A percentile compares a stretch with the other conserved stretches of the same genome.
Conservation (phyloP, 1,140 invertebrate species). For the Littorina saxatilis region DNA sequence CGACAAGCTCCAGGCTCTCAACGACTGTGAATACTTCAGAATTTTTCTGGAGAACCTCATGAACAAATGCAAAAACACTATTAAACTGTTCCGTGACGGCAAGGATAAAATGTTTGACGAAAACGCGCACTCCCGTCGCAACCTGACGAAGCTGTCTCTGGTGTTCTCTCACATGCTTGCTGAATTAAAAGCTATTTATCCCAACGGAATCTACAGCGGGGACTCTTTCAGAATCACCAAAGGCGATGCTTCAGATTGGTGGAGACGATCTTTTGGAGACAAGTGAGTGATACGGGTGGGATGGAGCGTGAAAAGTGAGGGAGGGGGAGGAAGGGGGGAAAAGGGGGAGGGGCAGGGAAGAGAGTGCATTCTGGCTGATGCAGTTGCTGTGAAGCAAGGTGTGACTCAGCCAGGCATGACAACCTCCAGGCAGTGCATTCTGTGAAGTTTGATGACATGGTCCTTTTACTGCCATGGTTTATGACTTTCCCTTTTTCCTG, state of each 20-base stretch:
- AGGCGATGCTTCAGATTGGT: constrained; percentile 98
- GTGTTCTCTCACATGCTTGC: constrained; percentile 99
- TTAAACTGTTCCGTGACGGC: constrained; percentile 98
- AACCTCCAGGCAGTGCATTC: not conserved
- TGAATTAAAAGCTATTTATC: constrained; percentile 98
- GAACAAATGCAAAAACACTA: constrained; percentile 98
- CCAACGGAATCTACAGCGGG: constrained; percentile 94
- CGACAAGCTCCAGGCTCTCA: constrained; percentile 91
- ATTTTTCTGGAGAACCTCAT: constrained; percentile 99
- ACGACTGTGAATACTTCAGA: constrained; percentile 95
- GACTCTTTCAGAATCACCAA: constrained; percentile 99
- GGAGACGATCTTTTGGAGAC: constrained; percentile 96
- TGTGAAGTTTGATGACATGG: not conserved
- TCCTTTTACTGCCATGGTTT: too few relatives aligned
- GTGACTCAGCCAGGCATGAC: constrained; percentile 21
- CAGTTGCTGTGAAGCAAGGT: not conserved
- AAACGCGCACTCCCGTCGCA: constrained; percentile 94
- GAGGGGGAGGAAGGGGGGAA: too few relatives aligned
- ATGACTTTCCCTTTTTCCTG: too few relatives aligned
- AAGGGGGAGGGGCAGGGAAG: constrained; percentile 24
- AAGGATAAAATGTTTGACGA: constrained; percentile 99
- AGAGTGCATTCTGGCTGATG: not conserved
- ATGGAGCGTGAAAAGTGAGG: not conserved
- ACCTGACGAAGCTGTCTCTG: constrained; percentile 97
- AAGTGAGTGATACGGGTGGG: constrained; percentile 82